phyloP scores from a whole-genome alignment of 2,113 vertebrate genomes.

The Pagrus major region DNA sequence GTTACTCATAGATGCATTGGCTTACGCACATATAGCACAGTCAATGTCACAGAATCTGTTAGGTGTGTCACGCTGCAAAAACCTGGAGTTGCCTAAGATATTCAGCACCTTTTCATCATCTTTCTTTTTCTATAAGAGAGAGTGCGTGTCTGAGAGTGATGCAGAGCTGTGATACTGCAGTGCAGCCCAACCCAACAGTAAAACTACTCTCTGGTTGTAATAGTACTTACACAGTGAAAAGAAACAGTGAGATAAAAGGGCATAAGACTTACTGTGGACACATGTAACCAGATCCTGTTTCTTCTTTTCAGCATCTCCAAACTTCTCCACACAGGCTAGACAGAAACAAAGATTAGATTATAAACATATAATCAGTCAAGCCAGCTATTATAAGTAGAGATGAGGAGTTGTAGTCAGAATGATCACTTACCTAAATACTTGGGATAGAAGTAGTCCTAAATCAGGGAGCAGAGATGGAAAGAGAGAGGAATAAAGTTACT shows the following conservation, averaged over 20 bases:
- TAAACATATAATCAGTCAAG: constrained; percentile 15
- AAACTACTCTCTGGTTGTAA: constrained; percentile 26
- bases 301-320: constrained; percentile 86
- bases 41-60: not conserved
- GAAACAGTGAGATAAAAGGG: not conserved
- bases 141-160: constrained; percentile 16
- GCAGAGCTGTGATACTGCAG: constrained; percentile 74
- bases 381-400: not conserved
- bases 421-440: constrained; percentile 91
- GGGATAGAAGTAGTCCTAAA: constrained; percentile 96
- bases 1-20: constrained; percentile 38
- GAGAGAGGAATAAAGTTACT: constrained; percentile 33
- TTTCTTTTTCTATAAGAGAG: not conserved
- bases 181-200: constrained; percentile 64
- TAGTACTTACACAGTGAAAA: constrained; percentile 24
- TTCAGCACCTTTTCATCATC: not conserved
- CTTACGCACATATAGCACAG: not conserved
- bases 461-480: constrained; percentile 48
- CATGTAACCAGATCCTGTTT: constrained; percentile 90
- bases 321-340: constrained; percentile 88
- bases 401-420: constrained; percentile 2
- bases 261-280: constrained; percentile 91
- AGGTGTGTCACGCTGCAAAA: constrained; percentile 8
- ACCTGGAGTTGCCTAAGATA: not conserved
- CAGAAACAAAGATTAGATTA: constrained; percentile 46